Conservation (phyloP, 1,140 invertebrate genomes). For the Paraescarpia echinospica region DNA sequence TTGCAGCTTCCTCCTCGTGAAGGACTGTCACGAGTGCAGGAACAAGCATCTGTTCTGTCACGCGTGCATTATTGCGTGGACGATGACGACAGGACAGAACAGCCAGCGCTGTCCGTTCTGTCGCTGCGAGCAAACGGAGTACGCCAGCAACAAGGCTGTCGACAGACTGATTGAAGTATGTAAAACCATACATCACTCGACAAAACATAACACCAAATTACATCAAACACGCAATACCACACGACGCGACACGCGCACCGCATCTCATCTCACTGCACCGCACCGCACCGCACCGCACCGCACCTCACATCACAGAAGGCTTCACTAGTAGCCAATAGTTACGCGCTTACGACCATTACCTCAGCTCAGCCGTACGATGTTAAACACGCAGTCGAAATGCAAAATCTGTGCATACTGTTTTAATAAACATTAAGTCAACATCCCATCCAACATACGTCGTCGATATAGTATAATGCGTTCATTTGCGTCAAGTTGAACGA, state of each 20-base stretch:
- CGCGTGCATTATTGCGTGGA: constrained; percentile 23
- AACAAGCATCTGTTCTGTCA: constrained; percentile 28
- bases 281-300: too few relatives aligned
- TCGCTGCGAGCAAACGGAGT: constrained; percentile 12
- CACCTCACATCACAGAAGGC: background rate
- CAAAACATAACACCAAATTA: too few relatives aligned
- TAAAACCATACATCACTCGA: background rate
- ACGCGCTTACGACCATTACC: background rate
- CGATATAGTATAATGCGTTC: background rate
- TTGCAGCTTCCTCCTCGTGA: constrained; percentile 20
- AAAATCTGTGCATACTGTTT: too few relatives aligned
- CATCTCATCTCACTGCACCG: too few relatives aligned
- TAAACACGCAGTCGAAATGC: background rate
- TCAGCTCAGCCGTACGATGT: background rate
- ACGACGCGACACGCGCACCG: too few relatives aligned
- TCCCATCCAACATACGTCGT: background rate
- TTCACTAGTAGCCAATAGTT: background rate
- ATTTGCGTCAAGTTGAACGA: background rate
- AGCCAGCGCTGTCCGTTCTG: constrained; percentile 24
- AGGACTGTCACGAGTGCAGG: constrained; percentile 19
- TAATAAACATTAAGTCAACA: background rate
- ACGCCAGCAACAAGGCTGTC: constrained; percentile 17
- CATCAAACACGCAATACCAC: too few relatives aligned
- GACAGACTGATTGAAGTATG: background rate
- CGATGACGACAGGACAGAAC: constrained; percentile 15